These are phyloP conservation scores for Muschampia plurimacula DNA, from an alignment of 2,888 invertebrate genomes.

Conservation along the genomic window DNA sequence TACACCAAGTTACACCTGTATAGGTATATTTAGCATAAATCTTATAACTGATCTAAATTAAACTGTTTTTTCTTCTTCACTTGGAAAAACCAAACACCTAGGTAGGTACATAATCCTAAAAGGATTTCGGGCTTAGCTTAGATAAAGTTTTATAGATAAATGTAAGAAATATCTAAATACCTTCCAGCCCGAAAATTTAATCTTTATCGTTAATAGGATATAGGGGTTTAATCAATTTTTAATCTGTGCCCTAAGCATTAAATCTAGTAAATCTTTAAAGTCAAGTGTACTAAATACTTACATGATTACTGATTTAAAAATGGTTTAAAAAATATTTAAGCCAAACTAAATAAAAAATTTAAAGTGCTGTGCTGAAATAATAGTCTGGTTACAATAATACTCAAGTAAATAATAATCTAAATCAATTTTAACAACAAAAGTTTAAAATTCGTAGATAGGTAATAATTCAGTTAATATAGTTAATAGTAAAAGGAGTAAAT, in stretches of 20 bases:
- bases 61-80: constrained; percentile 1
- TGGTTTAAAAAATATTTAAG: neutral
- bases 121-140: constrained; percentile 25
- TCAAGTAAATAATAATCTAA: too few species aligned
- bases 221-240: constrained; percentile 20
- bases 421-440: too few species aligned
- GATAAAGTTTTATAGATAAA: constrained; percentile 32
- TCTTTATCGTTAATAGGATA: constrained; percentile 24
- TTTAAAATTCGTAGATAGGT: too few species aligned
- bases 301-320: neutral
- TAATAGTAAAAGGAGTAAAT: too few species aligned
- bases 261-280: constrained; percentile 12
- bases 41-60: neutral
- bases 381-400: too few species aligned
- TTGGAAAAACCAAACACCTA: constrained; percentile 8
- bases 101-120: constrained; percentile 17
- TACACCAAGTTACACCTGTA: too few species aligned
- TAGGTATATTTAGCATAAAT: too few species aligned
- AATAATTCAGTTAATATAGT: too few species aligned
- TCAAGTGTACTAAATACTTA: neutral
- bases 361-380: neutral
- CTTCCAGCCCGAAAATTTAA: neutral
- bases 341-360: neutral
- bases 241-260: constrained; percentile 26
- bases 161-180: constrained; percentile 25